A percentile compares a stretch with the other conserved stretches of the same genome.
Evolutionary conservation across 2,888 invertebrate genomes (phyloP).

Genomic region (Folsomia candida): DNA sequence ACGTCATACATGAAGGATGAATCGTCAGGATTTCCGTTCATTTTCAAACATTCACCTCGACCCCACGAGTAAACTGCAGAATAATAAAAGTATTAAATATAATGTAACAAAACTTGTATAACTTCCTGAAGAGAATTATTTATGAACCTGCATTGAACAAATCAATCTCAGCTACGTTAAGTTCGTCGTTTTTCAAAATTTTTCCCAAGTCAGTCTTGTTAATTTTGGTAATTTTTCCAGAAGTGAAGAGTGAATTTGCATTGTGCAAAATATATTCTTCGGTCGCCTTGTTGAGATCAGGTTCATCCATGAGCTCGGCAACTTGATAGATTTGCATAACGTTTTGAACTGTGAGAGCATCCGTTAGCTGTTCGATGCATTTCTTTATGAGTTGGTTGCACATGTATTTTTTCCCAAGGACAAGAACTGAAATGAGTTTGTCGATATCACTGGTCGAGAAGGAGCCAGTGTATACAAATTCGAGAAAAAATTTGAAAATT

Average conservation of each 20-base stretch:
- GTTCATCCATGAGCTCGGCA: slow-evolving; percentile 40
- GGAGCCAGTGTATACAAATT: slow-evolving; percentile 39
- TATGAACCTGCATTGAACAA: slow-evolving; percentile 23
- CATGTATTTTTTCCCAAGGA: slow-evolving; percentile 45
- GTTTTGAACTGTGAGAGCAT: slow-evolving; percentile 35
- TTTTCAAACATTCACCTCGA: slow-evolving; percentile 28
- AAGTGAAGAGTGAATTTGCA: slow-evolving; percentile 34
- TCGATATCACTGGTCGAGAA: slow-evolving; percentile 27
- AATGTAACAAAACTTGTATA: too few relatives aligned
- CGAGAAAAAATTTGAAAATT: slow-evolving; percentile 38
- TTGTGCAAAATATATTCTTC: slow-evolving; percentile 44
- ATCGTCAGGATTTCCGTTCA: slow-evolving; percentile 7
- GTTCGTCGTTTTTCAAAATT: slow-evolving; percentile 40
- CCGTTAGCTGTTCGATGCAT: slow-evolving; percentile 35
- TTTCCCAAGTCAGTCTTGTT: slow-evolving; percentile 37
- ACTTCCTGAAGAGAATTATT: too few relatives aligned
- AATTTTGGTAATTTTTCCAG: slow-evolving; percentile 42
- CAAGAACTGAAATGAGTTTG: slow-evolving; percentile 28
- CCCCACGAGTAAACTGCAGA: slow-evolving; percentile 47
- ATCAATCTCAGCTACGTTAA: slow-evolving; percentile 40
- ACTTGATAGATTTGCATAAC: slow-evolving; percentile 44
- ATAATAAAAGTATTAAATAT: too few relatives aligned
- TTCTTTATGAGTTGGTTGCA: slow-evolving; percentile 35
- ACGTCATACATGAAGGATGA: slow-evolving; percentile 23
- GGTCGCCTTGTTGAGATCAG: slow-evolving; percentile 40